These are phyloP conservation scores for Chitala chitala DNA, from an alignment of 2,113 vertebrate species.

Conservation along the genomic window DNA sequence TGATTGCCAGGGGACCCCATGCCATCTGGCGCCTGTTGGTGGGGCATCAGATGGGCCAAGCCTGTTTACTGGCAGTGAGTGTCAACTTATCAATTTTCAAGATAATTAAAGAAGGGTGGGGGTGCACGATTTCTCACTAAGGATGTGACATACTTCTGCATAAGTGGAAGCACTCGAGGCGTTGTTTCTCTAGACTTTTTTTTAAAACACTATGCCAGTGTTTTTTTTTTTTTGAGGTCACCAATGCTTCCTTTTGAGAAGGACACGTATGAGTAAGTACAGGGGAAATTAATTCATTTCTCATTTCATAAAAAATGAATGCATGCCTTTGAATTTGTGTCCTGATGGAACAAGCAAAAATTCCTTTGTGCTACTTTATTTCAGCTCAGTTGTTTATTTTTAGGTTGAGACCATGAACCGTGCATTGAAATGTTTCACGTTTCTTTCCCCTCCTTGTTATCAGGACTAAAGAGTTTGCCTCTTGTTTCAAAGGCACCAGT, in stretches of 20 bases:
- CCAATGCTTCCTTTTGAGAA: neutral
- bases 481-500: conserved; percentile 15
- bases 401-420: neutral
- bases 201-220: neutral
- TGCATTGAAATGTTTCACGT: neutral
- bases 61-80: neutral
- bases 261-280: neutral
- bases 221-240: neutral
- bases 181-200: neutral
- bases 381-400: neutral
- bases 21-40: conserved; percentile 3
- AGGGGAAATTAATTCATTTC: neutral
- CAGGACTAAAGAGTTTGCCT: neutral
- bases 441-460: neutral
- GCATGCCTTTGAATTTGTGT: neutral
- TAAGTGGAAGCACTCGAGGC: neutral
- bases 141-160: conserved; percentile 21
- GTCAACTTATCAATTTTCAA: neutral
- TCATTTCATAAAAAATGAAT: no score
- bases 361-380: neutral
- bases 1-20: neutral
- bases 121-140: conserved; percentile 1
- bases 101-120: neutral
- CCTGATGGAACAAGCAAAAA: neutral
- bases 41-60: neutral